phyloP scores from a whole-genome alignment of 2,113 vertebrate genomes.

The chimpanzee (Pan troglodytes) region NHGRI_mPanTro3-v2.1_pri NC_072398.2:16175501-16176000 shows the following conservation, averaged over 20 bases:
- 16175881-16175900: fast-evolving
- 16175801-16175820: not conserved
- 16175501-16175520: not conserved
- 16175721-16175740: no score
- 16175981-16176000: conserved; percentile 94
- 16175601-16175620: not conserved
- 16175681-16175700: no score
- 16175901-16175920: fast-evolving
- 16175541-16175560: not conserved
- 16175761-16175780: fast-evolving
- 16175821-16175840: no score
- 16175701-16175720: not conserved
- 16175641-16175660: not conserved
- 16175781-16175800: not conserved
- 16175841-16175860: not conserved
- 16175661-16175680: not conserved
- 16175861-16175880: fast-evolving
- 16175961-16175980: conserved; percentile 82
- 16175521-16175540: not conserved
- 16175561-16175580: not conserved
- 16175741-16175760: not conserved
- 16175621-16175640: no score
- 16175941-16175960: not conserved
- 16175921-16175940: fast-evolving
- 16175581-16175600: not conserved